Base-by-base conservation (phyloP, 2,113 vertebrate species). In the Rhea pennata region DNA sequence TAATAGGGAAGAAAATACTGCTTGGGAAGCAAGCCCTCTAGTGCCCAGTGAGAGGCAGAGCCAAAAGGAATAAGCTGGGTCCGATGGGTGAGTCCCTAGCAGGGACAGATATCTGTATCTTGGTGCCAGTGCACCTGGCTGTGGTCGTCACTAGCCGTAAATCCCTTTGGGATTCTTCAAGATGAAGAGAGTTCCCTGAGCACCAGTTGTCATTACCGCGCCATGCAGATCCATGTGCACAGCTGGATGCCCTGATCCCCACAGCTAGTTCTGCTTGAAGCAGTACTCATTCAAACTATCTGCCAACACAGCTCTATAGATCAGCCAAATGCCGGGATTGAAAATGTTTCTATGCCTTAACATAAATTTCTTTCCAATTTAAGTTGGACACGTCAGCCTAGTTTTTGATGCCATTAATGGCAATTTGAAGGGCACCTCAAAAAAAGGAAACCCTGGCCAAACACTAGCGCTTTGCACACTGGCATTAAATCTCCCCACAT, bases 221-320 rank as follows among this genome's bases (percentile, higher is more conserved):
- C 81, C 93, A 76, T 50, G 40, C 67, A 91, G 87, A 85, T 73
- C 74, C 73, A 29, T 62, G 92, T 89, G 82, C 93, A 92, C 87
- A 95, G 89, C 78, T 70, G 96, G 96, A 93, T 96, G 95, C 58
- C 12, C 54, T 78, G 70, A 73, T 90, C 91, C 84, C 92, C 87
- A 93, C 67, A 94, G 88, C 94, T 94, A 84, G 10, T 22, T 95
- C 74, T 91, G 82, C 92, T 94, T 93, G 91, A 96, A 94, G 79
- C 92, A 91, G 78, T 4, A 29, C 44, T 97, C 94, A 82, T 92
- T 96, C 93, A 96, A 96, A 61, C 26, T 86, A 95, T 94, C 93
- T 97, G 93, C 96, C 97, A 98, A 84, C 21, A 31, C 40, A 87
- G 4, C 26, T 56, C 58, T 54, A 86, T 26, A 82, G 67, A 95